Evolutionary conservation across 2,888 invertebrate genomes (phyloP), one percentile per base, ranked within the genome.

Genomic region (Drosophila rellima): DNA sequence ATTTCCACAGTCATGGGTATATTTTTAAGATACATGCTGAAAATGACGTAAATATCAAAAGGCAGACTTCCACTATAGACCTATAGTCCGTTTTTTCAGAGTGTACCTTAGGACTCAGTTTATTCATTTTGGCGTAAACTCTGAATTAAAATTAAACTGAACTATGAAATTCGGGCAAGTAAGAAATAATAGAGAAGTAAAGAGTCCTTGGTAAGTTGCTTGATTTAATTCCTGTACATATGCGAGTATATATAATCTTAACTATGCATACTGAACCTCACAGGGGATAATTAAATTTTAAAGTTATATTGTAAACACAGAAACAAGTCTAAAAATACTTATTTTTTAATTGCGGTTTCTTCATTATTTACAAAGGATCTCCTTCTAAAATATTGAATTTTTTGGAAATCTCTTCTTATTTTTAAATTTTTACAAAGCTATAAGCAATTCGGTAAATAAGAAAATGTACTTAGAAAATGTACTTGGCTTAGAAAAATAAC

Each of bases 1-100:
- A 6, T 20, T 29, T 2, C 10, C 17, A 67, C 52, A 72, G 29
- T 71, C 67, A 57, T 56, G 42, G 20, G 2, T 13, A 56, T 17
- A 45, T n/a, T 23, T 37, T 26, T 40, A 42, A 20, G 42, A 31
- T 20, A 4, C 13, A 48, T 15, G 13, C 18, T 18, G 4, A 20
- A 33, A 33, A 8, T 8, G 3, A 18, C 1, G 4, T 8, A 48
- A 7, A 33, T 18, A 31, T 31, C 11, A 1, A 31, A 18, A 31
- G 8, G 23, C 1, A 8, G 17, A 20, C 15, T 7, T 17, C 13
- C 7, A 33, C 13, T 6, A 3, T 10, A 18, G 6, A n/a, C n/a
- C n/a, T n/a, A n/a, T n/a, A n/a, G 26, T 1, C 4, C 26, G 6
- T 26, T 26, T 26, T 7, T 7, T 6, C 1, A 26, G 7, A 6